Evolutionary conservation across 2,797 vertebrate species (phyloP).

Genomic region (Glossophaga mutica): DNA sequence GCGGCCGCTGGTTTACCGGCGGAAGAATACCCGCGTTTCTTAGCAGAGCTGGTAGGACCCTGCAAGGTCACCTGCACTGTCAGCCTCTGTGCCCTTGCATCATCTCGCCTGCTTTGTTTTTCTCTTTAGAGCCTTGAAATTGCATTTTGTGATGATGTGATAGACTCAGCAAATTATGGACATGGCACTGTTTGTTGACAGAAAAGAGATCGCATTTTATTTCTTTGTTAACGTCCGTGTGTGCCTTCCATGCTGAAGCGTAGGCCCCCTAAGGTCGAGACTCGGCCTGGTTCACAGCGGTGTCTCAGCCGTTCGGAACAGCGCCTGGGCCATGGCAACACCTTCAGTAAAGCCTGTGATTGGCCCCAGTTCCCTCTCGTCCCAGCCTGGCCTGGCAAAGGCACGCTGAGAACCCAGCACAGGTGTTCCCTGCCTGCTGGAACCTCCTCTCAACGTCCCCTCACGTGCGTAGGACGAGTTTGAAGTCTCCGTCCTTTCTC

Average conservation of each 20-base stretch:
- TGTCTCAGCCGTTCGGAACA: not conserved
- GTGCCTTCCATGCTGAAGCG: not conserved
- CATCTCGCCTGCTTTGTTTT: not conserved
- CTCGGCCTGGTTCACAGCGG: not conserved
- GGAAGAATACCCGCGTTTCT: not conserved
- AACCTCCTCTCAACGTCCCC: not conserved
- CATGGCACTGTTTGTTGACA: not conserved
- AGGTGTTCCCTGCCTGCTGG: not conserved
- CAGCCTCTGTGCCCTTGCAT: not conserved
- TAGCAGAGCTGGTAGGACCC: not conserved
- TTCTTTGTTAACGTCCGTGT: not conserved
- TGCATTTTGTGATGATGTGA: not conserved
- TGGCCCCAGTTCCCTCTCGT: not conserved
- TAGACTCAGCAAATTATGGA: not conserved
- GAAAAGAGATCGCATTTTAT: not conserved
- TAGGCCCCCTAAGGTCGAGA: not conserved
- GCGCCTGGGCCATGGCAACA: not conserved
- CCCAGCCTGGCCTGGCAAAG: not conserved
- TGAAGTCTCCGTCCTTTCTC: not conserved
- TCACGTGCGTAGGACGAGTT: not conserved
- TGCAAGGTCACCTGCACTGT: not conserved
- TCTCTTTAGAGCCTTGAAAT: not conserved
- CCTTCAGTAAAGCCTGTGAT: not conserved
- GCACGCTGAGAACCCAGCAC: not conserved
- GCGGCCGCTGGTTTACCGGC: not conserved